These are phyloP conservation scores for Tortricodes alternella DNA, from an alignment of 2,888 invertebrate genomes.

Conservation along the genomic window DNA sequence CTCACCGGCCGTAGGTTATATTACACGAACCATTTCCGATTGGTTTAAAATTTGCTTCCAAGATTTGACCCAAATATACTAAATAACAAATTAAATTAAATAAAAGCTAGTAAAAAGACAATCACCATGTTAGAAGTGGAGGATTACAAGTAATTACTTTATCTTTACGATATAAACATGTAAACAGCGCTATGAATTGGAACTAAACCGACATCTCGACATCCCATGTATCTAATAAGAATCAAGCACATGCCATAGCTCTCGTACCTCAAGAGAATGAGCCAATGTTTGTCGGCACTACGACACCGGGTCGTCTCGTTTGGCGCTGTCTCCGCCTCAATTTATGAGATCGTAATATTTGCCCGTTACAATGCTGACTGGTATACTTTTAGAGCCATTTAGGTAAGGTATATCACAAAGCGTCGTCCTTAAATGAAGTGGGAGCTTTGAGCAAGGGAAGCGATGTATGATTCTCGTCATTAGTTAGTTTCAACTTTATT, in stretches of 20 bases:
- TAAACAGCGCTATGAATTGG: too few relatives aligned
- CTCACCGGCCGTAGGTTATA: too few relatives aligned
- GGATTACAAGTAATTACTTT: too few relatives aligned
- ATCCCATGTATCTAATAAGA: neutral
- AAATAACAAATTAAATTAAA: too few relatives aligned
- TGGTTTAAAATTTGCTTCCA: too few relatives aligned
- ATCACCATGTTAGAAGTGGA: too few relatives aligned
- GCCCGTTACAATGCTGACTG: constrained; percentile 35
- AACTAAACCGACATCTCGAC: too few relatives aligned
- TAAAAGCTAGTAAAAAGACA: too few relatives aligned
- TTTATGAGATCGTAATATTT: constrained; percentile 52
- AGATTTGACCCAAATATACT: too few relatives aligned
- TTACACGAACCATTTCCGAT: too few relatives aligned
- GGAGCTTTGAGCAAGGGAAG: neutral
- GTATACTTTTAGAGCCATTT: constrained; percentile 14
- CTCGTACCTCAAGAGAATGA: constrained; percentile 9
- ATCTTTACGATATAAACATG: too few relatives aligned
- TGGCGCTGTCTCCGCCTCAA: constrained; percentile 42
- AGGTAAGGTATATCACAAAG: neutral
- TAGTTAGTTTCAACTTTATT: neutral
- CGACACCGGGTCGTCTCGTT: constrained; percentile 43
- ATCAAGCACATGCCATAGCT: neutral
- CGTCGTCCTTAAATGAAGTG: neutral
- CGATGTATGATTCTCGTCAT: neutral
- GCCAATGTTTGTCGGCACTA: constrained; percentile 31